A percentile compares a stretch with the other conserved stretches of the same genome.
Conservation (phyloP, 1,140 invertebrate species). For the Brachionus paranguensis region DNA sequence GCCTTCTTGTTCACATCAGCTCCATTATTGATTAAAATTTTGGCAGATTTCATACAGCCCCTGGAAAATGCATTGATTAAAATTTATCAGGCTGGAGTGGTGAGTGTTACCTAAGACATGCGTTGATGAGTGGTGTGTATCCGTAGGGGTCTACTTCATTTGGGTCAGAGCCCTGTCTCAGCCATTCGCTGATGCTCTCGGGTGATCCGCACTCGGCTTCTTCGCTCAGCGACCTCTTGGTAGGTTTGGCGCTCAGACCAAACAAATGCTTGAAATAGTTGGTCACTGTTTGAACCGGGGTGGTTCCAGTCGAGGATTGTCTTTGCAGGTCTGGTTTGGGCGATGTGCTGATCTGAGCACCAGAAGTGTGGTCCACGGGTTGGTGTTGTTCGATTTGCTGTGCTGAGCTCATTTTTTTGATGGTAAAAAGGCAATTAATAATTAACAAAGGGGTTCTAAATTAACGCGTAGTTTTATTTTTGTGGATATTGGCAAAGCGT, state of each 20-base stretch:
- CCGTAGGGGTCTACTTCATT: conserved; percentile 34
- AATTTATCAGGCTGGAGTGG: neutral
- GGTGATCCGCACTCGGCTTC: conserved; percentile 36
- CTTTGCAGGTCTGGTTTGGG: neutral
- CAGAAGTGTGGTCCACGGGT: neutral
- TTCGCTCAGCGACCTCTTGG: conserved; percentile 21
- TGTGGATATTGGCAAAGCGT: neutral
- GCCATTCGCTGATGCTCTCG: conserved; percentile 25
- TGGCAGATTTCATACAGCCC: conserved; percentile 3
- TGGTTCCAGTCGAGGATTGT: neutral
- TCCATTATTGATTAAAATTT: conserved; percentile 7
- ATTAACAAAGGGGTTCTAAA: neutral
- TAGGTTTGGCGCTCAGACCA: neutral
- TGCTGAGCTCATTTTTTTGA: neutral
- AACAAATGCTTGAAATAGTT: conserved; percentile 16
- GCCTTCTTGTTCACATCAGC: conserved; percentile 38
- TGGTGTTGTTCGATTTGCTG: neutral
- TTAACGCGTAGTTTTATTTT: neutral
- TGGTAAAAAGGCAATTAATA: neutral
- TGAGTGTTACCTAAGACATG: neutral
- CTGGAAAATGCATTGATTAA: neutral
- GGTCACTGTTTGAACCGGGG: neutral
- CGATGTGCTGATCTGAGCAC: neutral
- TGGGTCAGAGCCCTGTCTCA: conserved; percentile 36
- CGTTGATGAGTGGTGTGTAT: conserved; percentile 37